These are phyloP conservation scores for Australoheros facetus DNA, from an alignment of 2,797 vertebrate species.

Conservation along the genomic window DNA sequence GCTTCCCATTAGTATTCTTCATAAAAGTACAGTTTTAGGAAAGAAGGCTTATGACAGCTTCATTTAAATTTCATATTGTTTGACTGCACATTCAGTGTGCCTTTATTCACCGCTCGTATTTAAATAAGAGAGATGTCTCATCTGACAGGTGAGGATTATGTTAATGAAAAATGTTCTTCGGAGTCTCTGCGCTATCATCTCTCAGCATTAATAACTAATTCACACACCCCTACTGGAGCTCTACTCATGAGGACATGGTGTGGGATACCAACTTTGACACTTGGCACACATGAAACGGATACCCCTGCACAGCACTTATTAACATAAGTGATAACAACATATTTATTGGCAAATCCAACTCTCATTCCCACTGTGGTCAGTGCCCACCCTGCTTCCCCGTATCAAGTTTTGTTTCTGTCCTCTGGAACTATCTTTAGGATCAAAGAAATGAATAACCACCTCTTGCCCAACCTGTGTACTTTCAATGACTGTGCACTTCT, in stretches of 20 bases:
- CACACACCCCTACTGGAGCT: background rate
- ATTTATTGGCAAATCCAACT: background rate
- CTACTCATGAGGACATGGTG: background rate
- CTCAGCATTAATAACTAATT: background rate
- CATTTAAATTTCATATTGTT: background rate
- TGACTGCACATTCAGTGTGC: conserved; percentile 2
- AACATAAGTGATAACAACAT: background rate
- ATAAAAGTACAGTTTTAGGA: background rate
- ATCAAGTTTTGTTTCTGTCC: background rate
- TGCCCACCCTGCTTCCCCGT: background rate
- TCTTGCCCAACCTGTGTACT: background rate
- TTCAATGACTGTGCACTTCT: background rate
- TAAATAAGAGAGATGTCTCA: background rate
- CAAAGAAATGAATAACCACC: conserved; percentile 19
- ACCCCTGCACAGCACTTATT: background rate
- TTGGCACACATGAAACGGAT: background rate
- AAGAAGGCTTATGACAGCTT: background rate
- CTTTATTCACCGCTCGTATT: background rate
- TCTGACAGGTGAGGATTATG: conserved; percentile 9
- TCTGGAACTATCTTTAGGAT: conserved; percentile 2
- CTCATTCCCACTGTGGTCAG: background rate
- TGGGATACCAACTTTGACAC: background rate
- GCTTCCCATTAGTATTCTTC: background rate
- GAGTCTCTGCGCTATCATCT: conserved; percentile 22
- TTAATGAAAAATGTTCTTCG: conserved; percentile 4